Evolutionary conservation across 1,140 invertebrate species (phyloP).

Genomic region (Plectus sambesii): DNA sequence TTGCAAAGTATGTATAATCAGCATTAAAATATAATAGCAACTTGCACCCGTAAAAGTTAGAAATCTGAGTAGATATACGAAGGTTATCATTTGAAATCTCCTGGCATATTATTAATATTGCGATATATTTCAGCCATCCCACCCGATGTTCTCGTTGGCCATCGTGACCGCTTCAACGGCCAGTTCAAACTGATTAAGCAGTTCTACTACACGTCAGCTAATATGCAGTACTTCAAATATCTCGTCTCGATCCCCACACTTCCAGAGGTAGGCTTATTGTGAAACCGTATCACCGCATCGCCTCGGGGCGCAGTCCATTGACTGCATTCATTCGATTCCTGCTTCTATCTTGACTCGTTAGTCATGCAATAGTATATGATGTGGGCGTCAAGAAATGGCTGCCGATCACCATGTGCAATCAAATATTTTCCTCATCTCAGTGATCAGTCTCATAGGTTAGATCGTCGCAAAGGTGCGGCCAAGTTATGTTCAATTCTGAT

Average conservation of each 20-base stretch:
- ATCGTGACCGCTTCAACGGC: slow-evolving; percentile 75
- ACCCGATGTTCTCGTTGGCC: slow-evolving; percentile 75
- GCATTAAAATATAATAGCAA: too few species aligned
- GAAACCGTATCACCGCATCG: slow-evolving; percentile 4
- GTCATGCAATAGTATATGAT: too few species aligned
- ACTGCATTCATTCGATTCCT: too few species aligned
- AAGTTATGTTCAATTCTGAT: too few species aligned
- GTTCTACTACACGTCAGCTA: slow-evolving; percentile 83
- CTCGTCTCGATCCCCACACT: slow-evolving; percentile 81
- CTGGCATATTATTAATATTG: background rate
- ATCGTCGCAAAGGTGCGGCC: too few species aligned
- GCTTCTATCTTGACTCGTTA: too few species aligned
- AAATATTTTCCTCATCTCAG: too few species aligned
- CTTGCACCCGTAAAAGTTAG: background rate
- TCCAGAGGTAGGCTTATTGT: slow-evolving; percentile 59
- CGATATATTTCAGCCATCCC: slow-evolving; percentile 56
- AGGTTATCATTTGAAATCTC: background rate
- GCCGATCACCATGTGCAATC: too few species aligned
- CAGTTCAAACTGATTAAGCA: slow-evolving; percentile 76
- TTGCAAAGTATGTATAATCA: too few species aligned
- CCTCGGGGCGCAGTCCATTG: too few species aligned
- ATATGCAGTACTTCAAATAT: slow-evolving; percentile 92
- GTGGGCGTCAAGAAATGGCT: too few species aligned
- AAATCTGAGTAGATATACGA: background rate
- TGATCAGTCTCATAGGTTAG: too few species aligned